Evolutionary conservation across 2,113 vertebrate genomes (phyloP), one percentile per base, ranked within the genome.

Genomic region (Willisornis vidua): DNA sequence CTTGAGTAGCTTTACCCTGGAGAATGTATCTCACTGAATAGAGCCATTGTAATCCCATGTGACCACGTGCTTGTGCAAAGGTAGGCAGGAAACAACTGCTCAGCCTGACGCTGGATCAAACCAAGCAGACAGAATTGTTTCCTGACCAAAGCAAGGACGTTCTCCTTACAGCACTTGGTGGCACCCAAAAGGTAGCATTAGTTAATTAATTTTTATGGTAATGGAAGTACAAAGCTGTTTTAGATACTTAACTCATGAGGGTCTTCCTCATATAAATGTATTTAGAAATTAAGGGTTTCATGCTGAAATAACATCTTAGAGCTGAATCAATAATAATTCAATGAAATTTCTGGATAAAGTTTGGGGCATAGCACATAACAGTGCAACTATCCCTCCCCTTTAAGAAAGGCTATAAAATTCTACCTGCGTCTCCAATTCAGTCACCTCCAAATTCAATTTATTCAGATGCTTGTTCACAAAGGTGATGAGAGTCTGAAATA

Each of bases 401-500:
- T 28, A 89, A 63, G 33, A 52, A 85, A 52, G 52, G 22, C 59
- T 89, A 14, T 61, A 51, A 73, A 87, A 76, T 61, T 97, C 33
- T 97, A 99, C 99, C 99, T 99, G 99, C 5, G 99, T 99, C 96
- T 99, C 99, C 97, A 99, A 97, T 90, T 99, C 99, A 23, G 99
- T 99, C 93, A 99, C 99, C 97, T 99, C 99, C 66, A 99, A 96
- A 97, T 99, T 99, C 94, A 99, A 89, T 89, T 99, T 99, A 97
- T 99, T 99, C 95, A 99, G 98, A 92, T 99, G 99, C 95, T 99
- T 99, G 97, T 99, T 99, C 93, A 99, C 99, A 76, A 99, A 99
- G 4, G 99, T 99, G 96, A 99, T 99, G 94, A 99, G 98, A 9
- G 99, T 99, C 99, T 99, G 96, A 73, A 97, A 98, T 20, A 93